Conservation (phyloP, 2,113 vertebrate species). For the Myotis brandtii region DNA sequence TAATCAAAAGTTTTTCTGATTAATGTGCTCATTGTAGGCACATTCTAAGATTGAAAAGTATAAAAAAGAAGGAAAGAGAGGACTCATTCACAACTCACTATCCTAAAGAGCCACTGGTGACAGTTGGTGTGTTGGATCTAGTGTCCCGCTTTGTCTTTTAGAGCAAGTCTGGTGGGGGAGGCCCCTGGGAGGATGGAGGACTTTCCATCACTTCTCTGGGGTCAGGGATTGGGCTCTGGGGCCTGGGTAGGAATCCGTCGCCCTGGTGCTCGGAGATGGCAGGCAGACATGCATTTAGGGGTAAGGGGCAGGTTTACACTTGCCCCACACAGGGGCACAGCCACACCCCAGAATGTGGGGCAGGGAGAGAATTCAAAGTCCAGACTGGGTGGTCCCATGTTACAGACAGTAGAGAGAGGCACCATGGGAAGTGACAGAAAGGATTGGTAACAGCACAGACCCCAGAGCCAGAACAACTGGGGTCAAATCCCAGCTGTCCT, state of each 20-base stretch:
- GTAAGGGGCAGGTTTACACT: background rate
- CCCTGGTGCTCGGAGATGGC: background rate
- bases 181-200: too few relatives aligned
- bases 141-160: background rate
- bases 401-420: background rate
- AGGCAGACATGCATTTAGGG: background rate
- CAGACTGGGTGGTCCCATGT: background rate
- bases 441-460: background rate
- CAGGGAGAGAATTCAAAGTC: background rate
- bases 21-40: background rate
- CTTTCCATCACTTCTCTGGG: background rate
- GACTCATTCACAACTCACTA: background rate
- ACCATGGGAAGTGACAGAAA: background rate
- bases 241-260: background rate
- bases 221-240: background rate
- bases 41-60: background rate
- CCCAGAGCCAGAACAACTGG: background rate
- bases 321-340: background rate
- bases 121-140: background rate
- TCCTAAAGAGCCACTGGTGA: background rate
- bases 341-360: background rate
- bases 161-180: background rate
- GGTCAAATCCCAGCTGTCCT: background rate
- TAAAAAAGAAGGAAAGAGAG: background rate
- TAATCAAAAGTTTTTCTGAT: slow-evolving; percentile 48